phyloP scores from a whole-genome alignment of 2,113 vertebrate genomes.

The Prietella phreatophila region DNA sequence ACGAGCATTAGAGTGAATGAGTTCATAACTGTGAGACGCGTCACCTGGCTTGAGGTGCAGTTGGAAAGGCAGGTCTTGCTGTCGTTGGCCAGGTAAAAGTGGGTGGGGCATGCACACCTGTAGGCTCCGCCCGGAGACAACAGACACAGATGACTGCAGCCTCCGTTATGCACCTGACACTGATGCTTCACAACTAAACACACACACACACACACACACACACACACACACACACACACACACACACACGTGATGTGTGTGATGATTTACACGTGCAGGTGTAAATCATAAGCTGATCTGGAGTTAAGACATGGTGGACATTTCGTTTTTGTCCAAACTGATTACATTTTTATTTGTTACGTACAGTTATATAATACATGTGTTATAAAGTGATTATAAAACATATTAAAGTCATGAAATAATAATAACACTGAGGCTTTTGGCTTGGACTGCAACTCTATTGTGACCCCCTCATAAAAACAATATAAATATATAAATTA shows the following conservation, averaged over 20 bases:
- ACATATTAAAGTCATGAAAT: neutral
- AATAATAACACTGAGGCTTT: neutral
- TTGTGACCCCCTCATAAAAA: neutral
- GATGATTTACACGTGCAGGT: neutral
- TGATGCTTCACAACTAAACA: slow-evolving; percentile 85
- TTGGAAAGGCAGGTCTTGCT: slow-evolving; percentile 93
- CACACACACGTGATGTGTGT: slow-evolving; percentile 13
- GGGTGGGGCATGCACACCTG: slow-evolving; percentile 94
- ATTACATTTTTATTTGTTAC: too few species aligned
- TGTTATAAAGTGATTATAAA: neutral
- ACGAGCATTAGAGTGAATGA: neutral
- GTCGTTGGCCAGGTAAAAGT: slow-evolving; percentile 90
- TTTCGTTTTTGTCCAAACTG: neutral
- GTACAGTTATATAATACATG: neutral
- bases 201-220: slow-evolving; percentile 35
- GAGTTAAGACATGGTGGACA: neutral
- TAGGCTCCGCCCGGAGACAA: slow-evolving; percentile 86
- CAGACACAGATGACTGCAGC: slow-evolving; percentile 95
- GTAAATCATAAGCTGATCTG: neutral
- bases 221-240: slow-evolving; percentile 25
- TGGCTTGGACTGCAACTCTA: neutral
- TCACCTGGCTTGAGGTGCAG: slow-evolving; percentile 96
- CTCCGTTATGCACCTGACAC: slow-evolving; percentile 87
- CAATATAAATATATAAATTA: neutral
- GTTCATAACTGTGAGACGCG: neutral